Percentiles rank a stretch among this genome's conserved stretches.
Evolutionary conservation across 2,797 vertebrate species (phyloP).

Genomic region (Tangara arthus): DNA sequence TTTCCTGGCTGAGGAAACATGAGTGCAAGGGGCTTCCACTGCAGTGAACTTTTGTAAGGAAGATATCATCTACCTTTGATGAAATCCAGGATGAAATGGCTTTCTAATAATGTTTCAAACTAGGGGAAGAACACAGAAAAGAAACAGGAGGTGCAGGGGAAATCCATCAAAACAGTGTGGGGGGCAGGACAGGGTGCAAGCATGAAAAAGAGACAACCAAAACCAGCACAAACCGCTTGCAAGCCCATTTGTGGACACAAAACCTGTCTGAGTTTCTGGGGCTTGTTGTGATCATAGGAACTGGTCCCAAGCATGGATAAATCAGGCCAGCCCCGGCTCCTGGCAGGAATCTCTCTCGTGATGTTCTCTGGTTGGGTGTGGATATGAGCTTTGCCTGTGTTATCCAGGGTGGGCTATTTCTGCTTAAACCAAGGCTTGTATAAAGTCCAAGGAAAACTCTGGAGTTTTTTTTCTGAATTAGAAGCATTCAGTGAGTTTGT

Average conservation of each 20-base stretch:
- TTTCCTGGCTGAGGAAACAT: not conserved
- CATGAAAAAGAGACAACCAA: not conserved
- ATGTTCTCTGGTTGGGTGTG: not conserved
- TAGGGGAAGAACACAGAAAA: not conserved
- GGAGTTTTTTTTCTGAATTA: not conserved
- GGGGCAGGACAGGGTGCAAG: not conserved
- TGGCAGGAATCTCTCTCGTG: not conserved
- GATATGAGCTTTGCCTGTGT: not conserved
- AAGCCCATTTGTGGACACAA: accelerated
- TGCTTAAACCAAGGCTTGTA: not conserved
- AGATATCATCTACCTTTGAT: not conserved
- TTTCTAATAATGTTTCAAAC: not conserved
- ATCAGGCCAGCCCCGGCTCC: not conserved
- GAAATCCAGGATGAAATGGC: not conserved
- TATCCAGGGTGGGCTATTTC: not conserved
- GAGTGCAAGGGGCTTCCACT: not conserved
- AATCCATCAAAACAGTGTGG: not conserved
- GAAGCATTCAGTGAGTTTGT: not conserved
- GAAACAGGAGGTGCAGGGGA: not conserved
- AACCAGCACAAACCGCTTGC: not conserved
- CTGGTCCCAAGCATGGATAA: not conserved
- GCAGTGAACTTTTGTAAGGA: not conserved
- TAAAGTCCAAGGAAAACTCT: not conserved
- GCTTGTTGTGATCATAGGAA: not conserved
- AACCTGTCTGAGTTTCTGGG: not conserved